Percentiles rank a stretch among this genome's conserved stretches.
Conservation (phyloP, 2,113 vertebrate species). For the Phainopepla nitens region DNA sequence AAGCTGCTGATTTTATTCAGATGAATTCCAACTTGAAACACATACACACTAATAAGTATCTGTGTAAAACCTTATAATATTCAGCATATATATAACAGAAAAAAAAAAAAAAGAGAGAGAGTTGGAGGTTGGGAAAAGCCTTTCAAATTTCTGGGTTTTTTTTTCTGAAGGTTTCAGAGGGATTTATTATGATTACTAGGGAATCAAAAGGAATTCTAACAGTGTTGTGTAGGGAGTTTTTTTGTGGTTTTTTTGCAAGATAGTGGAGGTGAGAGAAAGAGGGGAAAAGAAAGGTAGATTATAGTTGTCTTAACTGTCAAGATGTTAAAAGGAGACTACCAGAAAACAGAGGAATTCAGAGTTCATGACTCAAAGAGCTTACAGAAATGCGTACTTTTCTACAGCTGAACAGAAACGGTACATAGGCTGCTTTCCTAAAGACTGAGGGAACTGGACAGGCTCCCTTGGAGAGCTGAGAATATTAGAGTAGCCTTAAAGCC, state of each 20-base stretch:
- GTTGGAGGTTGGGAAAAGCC: background rate
- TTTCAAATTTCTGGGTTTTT: background rate
- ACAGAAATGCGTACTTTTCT: background rate
- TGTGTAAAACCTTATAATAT: background rate
- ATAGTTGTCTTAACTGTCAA: background rate
- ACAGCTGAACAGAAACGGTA: background rate
- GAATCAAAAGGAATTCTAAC: background rate
- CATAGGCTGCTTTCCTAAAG: background rate
- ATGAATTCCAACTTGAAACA: constrained; percentile 39
- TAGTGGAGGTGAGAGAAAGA: fast-evolving
- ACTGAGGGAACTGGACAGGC: background rate
- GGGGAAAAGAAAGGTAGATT: background rate
- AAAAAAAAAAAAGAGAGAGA: background rate
- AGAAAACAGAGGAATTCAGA: background rate
- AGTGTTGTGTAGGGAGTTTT: background rate
- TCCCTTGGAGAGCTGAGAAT: background rate
- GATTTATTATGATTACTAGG: background rate
- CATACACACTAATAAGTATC: background rate
- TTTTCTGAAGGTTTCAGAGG: background rate
- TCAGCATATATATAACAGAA: background rate
- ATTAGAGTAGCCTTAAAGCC: too few species aligned
- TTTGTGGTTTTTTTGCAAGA: background rate
- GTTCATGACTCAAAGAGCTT: background rate
- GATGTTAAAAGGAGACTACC: background rate
- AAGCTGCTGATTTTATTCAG: background rate